Evolutionary conservation across 37 sponge, comb jelly and placozoan species (phyloP).

Genomic region (Oscarella lobularis): DNA sequence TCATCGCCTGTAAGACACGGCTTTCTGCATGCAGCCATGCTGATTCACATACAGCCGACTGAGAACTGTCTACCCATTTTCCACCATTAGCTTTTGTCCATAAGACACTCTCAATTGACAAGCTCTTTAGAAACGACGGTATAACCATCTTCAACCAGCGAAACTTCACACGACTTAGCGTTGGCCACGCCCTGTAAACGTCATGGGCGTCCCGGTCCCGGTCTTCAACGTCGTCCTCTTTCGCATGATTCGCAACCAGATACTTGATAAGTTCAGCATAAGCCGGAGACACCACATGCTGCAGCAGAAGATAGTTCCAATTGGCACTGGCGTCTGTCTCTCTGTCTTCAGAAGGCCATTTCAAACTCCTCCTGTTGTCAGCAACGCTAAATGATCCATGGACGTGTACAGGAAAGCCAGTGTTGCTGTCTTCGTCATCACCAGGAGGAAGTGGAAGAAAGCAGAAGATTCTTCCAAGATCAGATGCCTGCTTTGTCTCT

Average conservation of each 20-base stretch:
- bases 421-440: conserved; percentile 6
- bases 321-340: conserved; percentile 33
- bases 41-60: no score
- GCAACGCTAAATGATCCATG: conserved; percentile 39
- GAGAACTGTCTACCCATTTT: background rate
- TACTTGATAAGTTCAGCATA: background rate
- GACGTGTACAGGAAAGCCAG: conserved; percentile 44
- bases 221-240: background rate
- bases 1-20: no score
- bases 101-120: background rate
- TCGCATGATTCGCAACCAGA: background rate
- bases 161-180: background rate
- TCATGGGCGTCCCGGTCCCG: no score
- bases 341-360: conserved; percentile 63
- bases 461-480: conserved; percentile 24
- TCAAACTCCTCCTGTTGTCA: conserved; percentile 42
- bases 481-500: background rate
- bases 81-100: background rate
- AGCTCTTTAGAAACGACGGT: background rate
- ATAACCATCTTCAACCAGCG: background rate
- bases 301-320: conserved; percentile 48
- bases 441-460: conserved; percentile 23
- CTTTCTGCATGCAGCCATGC: no score
- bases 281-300: background rate
- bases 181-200: background rate